Evolutionary conservation across 2,888 invertebrate genomes (phyloP), one percentile per base, ranked within the genome.

Genomic region (Drosophila borealis): DNA sequence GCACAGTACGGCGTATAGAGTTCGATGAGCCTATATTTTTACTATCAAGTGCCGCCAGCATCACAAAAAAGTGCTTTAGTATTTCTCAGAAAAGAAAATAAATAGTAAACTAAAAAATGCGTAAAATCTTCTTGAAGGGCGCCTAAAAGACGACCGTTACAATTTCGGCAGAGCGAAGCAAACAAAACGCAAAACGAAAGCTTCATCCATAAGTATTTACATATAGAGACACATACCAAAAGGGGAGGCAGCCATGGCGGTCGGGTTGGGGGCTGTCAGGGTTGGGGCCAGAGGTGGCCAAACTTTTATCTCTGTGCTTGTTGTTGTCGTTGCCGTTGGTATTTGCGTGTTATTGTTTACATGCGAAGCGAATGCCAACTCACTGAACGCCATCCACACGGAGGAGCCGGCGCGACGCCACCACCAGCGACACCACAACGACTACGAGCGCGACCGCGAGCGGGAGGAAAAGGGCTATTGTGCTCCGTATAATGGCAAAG

Each of bases 401-500:
- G 89, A 90, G 69, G 82, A 82, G 57, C 75, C 82, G 51, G 61
- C 65, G 10, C 67, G 78, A 17, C 79, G 81, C 44, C 90, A 88
- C 61, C 86, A 88, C 36, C 89, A 89, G 65, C 84, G 84, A 4
- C 80, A 89, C 73, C 85, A 76, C 61, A 81, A 36, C 55, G 80
- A 81, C 39, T 70, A 65, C 54, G 86, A 80, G 8, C 70, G 73
- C 0, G 62, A 71, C 9, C 57, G 60, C 14, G 80, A 82, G 6
- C 51, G 79, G 21, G 89, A 91, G 44, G 92, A 92, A 69, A 90
- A 89, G 64, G 96, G 97, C 67, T 96, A 96, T 92, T 98, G 98
- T 93, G 96, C 96, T 59, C 95, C 96, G 39, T 98, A 98, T 92
- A 96, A 95, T 93, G 98, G 98, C 60, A 95, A 96, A 91, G 94